Base-by-base conservation (phyloP, 2,113 vertebrate species). In the Oncorhynchus mykiss region DNA sequence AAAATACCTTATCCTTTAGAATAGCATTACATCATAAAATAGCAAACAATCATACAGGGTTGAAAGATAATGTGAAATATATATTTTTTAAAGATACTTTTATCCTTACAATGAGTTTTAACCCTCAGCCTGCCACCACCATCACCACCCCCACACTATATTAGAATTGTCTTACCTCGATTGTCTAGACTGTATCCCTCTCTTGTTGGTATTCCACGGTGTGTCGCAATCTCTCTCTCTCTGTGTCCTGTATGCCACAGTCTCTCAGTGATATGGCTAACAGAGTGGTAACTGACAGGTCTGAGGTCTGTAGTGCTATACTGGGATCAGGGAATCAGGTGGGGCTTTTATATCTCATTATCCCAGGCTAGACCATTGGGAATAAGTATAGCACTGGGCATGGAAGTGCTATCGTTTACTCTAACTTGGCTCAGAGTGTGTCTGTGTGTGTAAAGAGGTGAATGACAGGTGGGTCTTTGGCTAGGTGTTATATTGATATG, bases 331-430 rank as follows among this genome's bases (percentile, higher is more conserved):
- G 71, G 70, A 49, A 67, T 57, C 75, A 74, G 45, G 60, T 70
- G 71, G n/a, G 86, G 76, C 78, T 86, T 78, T 79, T 73, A 79
- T 70, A 80, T 76, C 29, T 76, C 76, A 85, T 87, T 87, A 85
- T 31, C 60, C 16, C 75, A 67, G 75, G 78, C 71, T 59, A 67
- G 69, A 75, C 78, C 76, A 78, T 78, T 69, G 4, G 73, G 64
- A 77, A 69, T 80, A 78, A 82, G 87, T 81, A 90, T 88, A 90
- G 86, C 73, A 5, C 9, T 7, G 3, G 48, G 72, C 8, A 62
- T 16, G 66, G 74, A 57, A 48, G 69, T 59, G 69, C 22, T 70
- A 8, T 70, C 14, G 2, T 54, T 16, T 16, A 16, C n/a, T 70
- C n/a, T 70, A 13, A 24, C n/a, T 24, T 13, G 69, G 31, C 48